Percentiles rank a stretch among this genome's conserved stretches.
phyloP scores from a whole-genome alignment of 2,797 vertebrate species.

The Leontocebus nigricollis region DNA sequence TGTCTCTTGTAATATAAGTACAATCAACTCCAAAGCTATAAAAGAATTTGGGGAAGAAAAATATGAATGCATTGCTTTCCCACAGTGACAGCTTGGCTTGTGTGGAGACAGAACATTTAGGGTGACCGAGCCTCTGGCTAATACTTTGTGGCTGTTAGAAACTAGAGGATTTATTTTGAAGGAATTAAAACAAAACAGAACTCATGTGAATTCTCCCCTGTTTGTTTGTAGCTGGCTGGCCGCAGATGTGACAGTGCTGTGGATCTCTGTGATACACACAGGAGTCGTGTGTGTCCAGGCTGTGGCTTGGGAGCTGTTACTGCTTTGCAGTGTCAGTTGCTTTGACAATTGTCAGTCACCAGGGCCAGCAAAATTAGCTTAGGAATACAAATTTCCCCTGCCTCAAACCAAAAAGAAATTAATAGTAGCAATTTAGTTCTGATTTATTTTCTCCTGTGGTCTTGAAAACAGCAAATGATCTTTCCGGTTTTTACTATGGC shows the following conservation, averaged over 20 bases:
- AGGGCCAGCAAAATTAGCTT: slow-evolving; percentile 68
- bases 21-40: neutral
- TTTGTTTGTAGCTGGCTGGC: slow-evolving; percentile 22
- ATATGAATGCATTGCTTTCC: neutral
- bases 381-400: slow-evolving; percentile 76
- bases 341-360: slow-evolving; percentile 70
- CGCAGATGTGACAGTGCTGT: neutral
- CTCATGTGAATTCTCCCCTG: neutral
- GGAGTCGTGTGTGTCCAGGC: slow-evolving; percentile 73
- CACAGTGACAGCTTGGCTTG: neutral
- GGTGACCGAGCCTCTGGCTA: neutral
- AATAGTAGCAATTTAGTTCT: slow-evolving; percentile 60
- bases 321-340: slow-evolving; percentile 72
- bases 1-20: slow-evolving; percentile 8
- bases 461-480: slow-evolving; percentile 50
- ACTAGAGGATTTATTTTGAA: neutral
- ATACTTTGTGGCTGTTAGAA: neutral
- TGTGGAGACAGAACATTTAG: neutral
- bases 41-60: neutral
- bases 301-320: slow-evolving; percentile 66
- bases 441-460: slow-evolving; percentile 65
- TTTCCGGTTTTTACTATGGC: slow-evolving; percentile 46
- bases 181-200: neutral
- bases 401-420: slow-evolving; percentile 68
- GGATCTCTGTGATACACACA: slow-evolving; percentile 64